Evolutionary conservation across 1,140 invertebrate genomes (phyloP), one percentile per base, ranked within the genome.

Genomic region (Ptiloglossa arizonensis): DNA sequence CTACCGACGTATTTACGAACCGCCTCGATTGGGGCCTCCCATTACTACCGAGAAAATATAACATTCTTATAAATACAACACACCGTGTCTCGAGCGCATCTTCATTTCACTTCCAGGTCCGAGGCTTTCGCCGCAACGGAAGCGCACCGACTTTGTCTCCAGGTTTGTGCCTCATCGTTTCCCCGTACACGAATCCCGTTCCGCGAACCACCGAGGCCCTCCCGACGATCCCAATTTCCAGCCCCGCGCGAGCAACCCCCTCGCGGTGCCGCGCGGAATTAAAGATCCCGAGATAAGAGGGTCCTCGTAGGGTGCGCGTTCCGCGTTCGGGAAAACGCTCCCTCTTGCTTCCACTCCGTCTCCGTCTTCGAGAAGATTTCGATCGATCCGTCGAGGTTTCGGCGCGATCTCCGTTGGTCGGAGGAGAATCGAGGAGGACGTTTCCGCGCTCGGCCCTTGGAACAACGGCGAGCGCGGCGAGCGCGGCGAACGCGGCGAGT

Each of bases 11-110:
- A 93, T 91, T 89, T 91, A 90, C 86, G 85, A 90, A 83, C 24
- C 68, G 79, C 86, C 79, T 81, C 67, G 80, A 88, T 88, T 90
- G 90, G 86, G 87, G 83, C 83, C n/a, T n/a, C 89, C 88, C 89
- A 93, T 92, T 90, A 92, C 87, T 91, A 91, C 87, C 71, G 86
- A 89, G 82, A 82, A 88, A 87, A 86, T 87, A 87, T 87, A 86
- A 92, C 91, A 92, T 93, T 93, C 91, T 92, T 93, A 92, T 93
- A 91, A 91, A 91, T 91, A 91, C 88, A 86, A 86, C 27, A 84
- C 59, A 27, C 41, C 68, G 57, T 64, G 70, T 85, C 79, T 71
- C 63, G 77, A 67, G 46, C 63, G 79, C 41, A 71, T 75, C 66
- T 57, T 79, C 50, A 48, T 86, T 75, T 85, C 46, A 68, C 46